phyloP scores from a whole-genome alignment of 30 jellyfish, hydroid and myxozoan species.

The Pseudorhiza aurosa region DNA sequence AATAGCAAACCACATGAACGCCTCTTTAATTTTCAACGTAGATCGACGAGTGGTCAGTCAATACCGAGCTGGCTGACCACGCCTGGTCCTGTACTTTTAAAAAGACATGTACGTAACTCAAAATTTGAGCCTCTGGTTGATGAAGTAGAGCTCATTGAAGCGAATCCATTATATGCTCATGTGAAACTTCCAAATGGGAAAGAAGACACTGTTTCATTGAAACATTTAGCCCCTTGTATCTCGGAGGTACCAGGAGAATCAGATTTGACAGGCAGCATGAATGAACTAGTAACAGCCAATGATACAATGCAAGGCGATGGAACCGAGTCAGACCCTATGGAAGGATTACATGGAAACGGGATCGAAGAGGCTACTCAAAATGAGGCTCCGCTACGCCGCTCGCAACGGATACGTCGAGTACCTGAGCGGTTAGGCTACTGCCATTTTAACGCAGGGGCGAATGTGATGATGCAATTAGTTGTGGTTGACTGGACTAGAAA shows the following conservation, averaged over 20 bases:
- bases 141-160: constrained; percentile 37
- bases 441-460: too few species aligned
- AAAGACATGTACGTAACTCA: constrained; percentile 22
- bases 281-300: background rate
- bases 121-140: constrained; percentile 45
- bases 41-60: constrained; percentile 59
- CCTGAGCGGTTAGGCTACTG: constrained; percentile 1
- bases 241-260: constrained; percentile 8
- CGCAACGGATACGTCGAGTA: background rate
- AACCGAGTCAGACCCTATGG: background rate
- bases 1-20: constrained; percentile 84
- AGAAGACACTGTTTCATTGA: constrained; percentile 44
- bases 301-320: too few species aligned
- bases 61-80: constrained; percentile 56
- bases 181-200: constrained; percentile 43
- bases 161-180: constrained; percentile 42
- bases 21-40: constrained; percentile 46
- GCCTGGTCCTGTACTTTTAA: constrained; percentile 53
- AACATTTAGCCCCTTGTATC: constrained; percentile 31
- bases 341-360: background rate
- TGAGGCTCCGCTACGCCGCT: too few species aligned
- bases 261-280: background rate
- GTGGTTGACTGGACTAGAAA: too few species aligned
- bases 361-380: background rate
- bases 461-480: too few species aligned